Conservation (phyloP, 2,113 vertebrate genomes). For the Formicarius rufipectus region DNA sequence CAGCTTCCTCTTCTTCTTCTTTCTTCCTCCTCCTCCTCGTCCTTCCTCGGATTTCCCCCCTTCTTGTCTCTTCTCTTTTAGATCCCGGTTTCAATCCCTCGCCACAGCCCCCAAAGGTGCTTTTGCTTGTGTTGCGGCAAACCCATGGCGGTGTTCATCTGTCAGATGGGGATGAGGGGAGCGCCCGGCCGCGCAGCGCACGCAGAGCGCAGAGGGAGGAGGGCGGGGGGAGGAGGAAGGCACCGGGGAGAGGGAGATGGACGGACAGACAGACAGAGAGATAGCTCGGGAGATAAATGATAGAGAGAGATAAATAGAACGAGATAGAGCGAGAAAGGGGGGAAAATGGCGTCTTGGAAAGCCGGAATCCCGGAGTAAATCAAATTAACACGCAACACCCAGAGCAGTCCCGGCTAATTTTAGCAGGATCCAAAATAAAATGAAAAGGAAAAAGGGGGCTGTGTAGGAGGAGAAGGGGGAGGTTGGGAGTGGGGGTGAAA, state of each 20-base stretch:
- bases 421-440: slow-evolving; percentile 19
- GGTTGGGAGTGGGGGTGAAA: background rate
- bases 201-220: slow-evolving; percentile 36
- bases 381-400: slow-evolving; percentile 60
- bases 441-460: background rate
- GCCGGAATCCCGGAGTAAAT: slow-evolving; percentile 71
- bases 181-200: slow-evolving; percentile 50
- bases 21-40: background rate
- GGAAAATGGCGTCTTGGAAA: slow-evolving; percentile 73
- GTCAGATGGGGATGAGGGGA: slow-evolving; percentile 65
- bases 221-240: slow-evolving; percentile 30
- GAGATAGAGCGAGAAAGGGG: slow-evolving; percentile 27
- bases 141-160: slow-evolving; percentile 76
- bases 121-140: slow-evolving; percentile 68
- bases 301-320: slow-evolving; percentile 45
- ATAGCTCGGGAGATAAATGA: slow-evolving; percentile 51
- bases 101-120: slow-evolving; percentile 68
- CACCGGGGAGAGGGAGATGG: slow-evolving; percentile 29
- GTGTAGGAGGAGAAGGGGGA: background rate
- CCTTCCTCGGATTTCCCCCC: background rate
- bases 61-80: slow-evolving; percentile 55
- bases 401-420: slow-evolving; percentile 61
- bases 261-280: slow-evolving; percentile 24
- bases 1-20: background rate
- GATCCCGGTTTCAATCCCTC: slow-evolving; percentile 59